These are phyloP conservation scores for Apaloderma vittatum DNA, from an alignment of 2,113 vertebrate genomes.

Conservation along the genomic window DNA sequence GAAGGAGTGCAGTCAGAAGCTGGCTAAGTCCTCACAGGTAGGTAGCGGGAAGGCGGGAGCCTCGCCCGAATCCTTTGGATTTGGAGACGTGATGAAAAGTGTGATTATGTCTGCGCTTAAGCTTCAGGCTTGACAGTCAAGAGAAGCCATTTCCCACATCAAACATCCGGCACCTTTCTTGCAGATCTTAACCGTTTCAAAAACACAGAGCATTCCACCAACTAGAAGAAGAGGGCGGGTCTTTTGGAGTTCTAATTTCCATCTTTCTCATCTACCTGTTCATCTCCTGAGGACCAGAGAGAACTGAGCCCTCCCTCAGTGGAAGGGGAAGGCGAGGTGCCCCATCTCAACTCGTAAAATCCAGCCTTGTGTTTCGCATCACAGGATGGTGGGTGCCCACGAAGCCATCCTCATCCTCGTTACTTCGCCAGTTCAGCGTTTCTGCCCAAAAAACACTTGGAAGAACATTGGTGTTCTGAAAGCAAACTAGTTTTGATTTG, in stretches of 20 bases:
- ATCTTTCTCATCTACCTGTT: not conserved
- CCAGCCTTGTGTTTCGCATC: not conserved
- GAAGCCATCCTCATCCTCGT: not conserved
- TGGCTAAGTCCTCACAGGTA: conserved; percentile 91
- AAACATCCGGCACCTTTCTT: not conserved
- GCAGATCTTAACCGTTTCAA: not conserved
- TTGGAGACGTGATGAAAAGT: not conserved
- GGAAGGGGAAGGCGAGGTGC: not conserved
- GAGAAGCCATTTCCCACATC: not conserved
- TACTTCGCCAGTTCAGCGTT: not conserved
- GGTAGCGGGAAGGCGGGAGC: conserved; percentile 44
- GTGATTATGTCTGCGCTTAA: not conserved
- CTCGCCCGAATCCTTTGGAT: not conserved
- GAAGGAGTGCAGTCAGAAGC: conserved; percentile 88
- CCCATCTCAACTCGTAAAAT: not conserved
- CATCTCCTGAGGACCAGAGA: not conserved
- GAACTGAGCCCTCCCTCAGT: accelerated
- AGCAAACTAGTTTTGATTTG: not conserved
- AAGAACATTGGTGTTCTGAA: not conserved
- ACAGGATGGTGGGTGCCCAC: not conserved
- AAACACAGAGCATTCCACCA: not conserved
- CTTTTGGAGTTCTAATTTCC: not conserved
- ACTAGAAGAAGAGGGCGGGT: not conserved
- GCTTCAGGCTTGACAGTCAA: not conserved
- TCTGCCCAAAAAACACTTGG: not conserved